Base-by-base conservation (phyloP, 2,113 vertebrate genomes). In the Saguinus imperator region DNA sequence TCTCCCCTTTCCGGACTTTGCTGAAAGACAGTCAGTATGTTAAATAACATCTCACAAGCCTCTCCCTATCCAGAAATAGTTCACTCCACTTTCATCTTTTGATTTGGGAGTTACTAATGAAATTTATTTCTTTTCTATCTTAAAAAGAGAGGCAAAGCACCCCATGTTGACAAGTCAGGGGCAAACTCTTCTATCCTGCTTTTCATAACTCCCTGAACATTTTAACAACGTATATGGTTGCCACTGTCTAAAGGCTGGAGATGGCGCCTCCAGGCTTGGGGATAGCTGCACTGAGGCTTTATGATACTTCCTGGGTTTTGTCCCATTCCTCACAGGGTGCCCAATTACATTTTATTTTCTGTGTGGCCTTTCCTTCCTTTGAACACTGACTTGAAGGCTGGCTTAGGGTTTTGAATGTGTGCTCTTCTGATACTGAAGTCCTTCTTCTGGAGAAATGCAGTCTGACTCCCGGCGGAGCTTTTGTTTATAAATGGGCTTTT, bases 401-500 rank as follows among this genome's bases (percentile, higher is more conserved):
- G 43, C 6, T 35, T 70, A 58, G 23, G 68, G 40, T 95, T 96
- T 48, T 94, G 92, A 95, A 70, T 13, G 35, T 84, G 79, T 23
- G 58, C 18, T 82, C 95, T 80, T 80, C 89, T 72, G 43, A 45
- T 73, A 87, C 0, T 18, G 20, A 92, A 93, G 87, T 57, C 68
- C 89, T 73, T 89, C 89, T 75, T 61, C 77, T 37, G 16, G 6
- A 70, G 40, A 76, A 90, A 95, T 12, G 75, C 61, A 95, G 32
- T 73, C 79, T 5, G 45, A 80, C 66, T 95, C 70, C 91, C 79
- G n/a, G 55, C 58, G 29, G 85, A 32, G 45, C 87, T 96, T 94
- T 91, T 96, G 79, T 91, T 80, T 95, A 75, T 83, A 87, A 95
- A 93, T 75, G 88, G 82, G 55, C 64, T 96, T 96, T 95, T 90